phyloP scores from a whole-genome alignment of 2,797 vertebrate genomes.

The Hyperoplus lanceolatus region DNA sequence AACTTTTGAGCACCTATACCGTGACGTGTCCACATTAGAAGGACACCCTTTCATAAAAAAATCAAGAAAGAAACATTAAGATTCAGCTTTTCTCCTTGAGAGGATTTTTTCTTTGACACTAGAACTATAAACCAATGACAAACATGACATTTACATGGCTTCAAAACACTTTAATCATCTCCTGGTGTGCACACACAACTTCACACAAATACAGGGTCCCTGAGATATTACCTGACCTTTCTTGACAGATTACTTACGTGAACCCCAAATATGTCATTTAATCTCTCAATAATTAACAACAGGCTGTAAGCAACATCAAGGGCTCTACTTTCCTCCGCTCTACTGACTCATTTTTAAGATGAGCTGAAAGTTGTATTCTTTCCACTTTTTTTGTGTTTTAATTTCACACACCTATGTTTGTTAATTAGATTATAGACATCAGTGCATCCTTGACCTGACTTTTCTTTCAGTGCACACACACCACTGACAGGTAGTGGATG shows the following conservation, averaged over 20 bases:
- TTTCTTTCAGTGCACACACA: too few species aligned
- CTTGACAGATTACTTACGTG: background rate
- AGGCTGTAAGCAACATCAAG: background rate
- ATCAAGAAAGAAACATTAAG: constrained; percentile 26
- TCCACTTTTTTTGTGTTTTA: too few species aligned
- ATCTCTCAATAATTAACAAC: background rate
- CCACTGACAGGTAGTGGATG: too few species aligned
- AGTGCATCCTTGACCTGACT: too few species aligned
- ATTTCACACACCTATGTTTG: too few species aligned
- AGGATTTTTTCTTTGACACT: background rate
- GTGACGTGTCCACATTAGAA: constrained; percentile 20
- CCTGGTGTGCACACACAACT: background rate
- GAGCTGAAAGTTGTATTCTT: background rate
- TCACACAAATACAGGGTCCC: background rate
- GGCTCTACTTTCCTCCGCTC: background rate
- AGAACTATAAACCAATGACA: background rate
- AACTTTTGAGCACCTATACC: constrained; percentile 16
- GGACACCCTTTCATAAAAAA: background rate
- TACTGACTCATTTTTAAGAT: background rate
- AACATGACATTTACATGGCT: background rate
- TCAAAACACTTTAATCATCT: background rate
- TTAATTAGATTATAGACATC: too few species aligned
- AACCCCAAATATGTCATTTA: background rate
- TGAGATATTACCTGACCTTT: background rate
- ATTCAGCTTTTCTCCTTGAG: constrained; percentile 4